Evolutionary conservation across 2,113 vertebrate species (phyloP).

Genomic region (Albula glossodonta): DNA sequence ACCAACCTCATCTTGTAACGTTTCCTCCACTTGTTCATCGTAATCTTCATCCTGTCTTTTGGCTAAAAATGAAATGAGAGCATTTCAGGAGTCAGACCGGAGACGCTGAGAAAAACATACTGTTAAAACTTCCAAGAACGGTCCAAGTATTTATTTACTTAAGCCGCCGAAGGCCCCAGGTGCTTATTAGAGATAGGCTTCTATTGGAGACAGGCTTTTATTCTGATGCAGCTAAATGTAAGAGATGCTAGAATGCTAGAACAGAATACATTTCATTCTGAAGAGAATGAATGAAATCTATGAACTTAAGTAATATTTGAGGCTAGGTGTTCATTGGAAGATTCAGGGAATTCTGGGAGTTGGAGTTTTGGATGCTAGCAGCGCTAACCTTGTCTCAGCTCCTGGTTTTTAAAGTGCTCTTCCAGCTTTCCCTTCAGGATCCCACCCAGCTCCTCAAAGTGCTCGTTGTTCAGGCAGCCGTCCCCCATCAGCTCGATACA

Average conservation of each 20-base stretch:
- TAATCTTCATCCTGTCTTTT: conserved; percentile 99
- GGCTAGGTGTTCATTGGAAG: too few relatives aligned
- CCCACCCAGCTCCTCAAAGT: conserved; percentile 93
- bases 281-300: too few relatives aligned
- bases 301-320: too few relatives aligned
- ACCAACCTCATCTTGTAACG: conserved; percentile 91
- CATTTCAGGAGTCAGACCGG: background rate
- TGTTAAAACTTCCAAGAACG: too few relatives aligned
- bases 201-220: too few relatives aligned
- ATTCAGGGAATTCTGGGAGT: too few relatives aligned
- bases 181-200: too few relatives aligned
- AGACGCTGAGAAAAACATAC: background rate
- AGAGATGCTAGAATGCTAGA: too few relatives aligned
- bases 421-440: conserved; percentile 95
- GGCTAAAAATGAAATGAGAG: conserved; percentile 67
- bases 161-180: too few relatives aligned
- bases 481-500: conserved; percentile 98
- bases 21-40: conserved; percentile 96
- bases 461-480: conserved; percentile 92
- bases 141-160: too few relatives aligned
- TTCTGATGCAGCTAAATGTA: too few relatives aligned
- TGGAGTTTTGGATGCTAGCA: background rate
- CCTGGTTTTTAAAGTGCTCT: conserved; percentile 99
- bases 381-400: conserved; percentile 86
- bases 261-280: too few relatives aligned